These are phyloP conservation scores for Yasuhikotakia modesta DNA, from an alignment of 2,797 vertebrate species.

Conservation along the genomic window DNA sequence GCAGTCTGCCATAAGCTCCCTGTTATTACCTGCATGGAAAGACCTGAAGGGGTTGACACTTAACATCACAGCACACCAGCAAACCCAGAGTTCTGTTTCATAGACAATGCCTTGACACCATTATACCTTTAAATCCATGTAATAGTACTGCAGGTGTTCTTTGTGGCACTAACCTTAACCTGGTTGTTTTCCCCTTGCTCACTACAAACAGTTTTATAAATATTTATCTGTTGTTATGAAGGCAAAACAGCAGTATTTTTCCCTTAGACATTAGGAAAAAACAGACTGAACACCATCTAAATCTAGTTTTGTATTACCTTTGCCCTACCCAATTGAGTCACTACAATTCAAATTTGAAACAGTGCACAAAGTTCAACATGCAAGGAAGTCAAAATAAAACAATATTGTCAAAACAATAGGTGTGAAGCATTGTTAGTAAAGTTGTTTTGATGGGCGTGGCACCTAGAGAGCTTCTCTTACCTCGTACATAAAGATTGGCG, in stretches of 20 bases:
- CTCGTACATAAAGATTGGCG: slow-evolving; percentile 82
- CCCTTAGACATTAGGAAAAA: background rate
- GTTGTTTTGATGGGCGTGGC: slow-evolving; percentile 70
- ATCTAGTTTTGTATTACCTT: background rate
- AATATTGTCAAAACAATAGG: slow-evolving; percentile 47
- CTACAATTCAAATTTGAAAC: slow-evolving; percentile 13
- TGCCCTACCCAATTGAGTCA: background rate
- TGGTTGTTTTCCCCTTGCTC: background rate
- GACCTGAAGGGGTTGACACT: slow-evolving; percentile 42
- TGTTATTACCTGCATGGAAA: slow-evolving; percentile 50
- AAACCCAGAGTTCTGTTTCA: slow-evolving; percentile 44
- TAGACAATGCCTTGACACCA: slow-evolving; percentile 36
- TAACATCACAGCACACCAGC: slow-evolving; percentile 32
- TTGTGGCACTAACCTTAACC: slow-evolving; percentile 18
- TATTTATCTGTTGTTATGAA: slow-evolving; percentile 16
- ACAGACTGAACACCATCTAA: background rate
- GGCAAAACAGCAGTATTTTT: slow-evolving; percentile 8
- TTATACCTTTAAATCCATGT: slow-evolving; percentile 27
- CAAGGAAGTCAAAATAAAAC: slow-evolving; percentile 65
- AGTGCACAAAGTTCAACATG: slow-evolving; percentile 60
- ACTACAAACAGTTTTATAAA: slow-evolving; percentile 9
- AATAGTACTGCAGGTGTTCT: slow-evolving; percentile 43
- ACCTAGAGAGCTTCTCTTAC: slow-evolving; percentile 72
- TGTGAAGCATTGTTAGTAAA: slow-evolving; percentile 62
- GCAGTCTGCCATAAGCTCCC: slow-evolving; percentile 44